phyloP scores from a whole-genome alignment of 2,113 vertebrate species.

The Hipposideros armiger region DNA sequence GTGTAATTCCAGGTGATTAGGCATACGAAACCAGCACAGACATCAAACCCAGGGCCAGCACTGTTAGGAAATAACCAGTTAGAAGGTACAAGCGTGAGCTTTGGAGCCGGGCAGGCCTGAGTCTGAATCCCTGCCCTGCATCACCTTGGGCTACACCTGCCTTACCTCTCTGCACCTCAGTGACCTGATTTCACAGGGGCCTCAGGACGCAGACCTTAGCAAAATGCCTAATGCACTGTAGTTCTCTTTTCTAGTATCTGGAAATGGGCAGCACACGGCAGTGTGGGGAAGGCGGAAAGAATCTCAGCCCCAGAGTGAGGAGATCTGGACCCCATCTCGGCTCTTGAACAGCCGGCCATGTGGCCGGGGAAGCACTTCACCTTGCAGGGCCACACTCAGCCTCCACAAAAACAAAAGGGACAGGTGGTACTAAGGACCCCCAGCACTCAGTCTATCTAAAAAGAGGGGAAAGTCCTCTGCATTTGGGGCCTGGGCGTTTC shows the following conservation, averaged over 20 bases:
- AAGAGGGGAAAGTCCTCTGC: background rate
- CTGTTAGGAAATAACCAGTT: accelerated
- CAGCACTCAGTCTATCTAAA: background rate
- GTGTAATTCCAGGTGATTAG: background rate
- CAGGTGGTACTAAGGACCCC: background rate
- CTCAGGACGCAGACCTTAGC: background rate
- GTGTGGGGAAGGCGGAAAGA: background rate
- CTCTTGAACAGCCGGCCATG: background rate
- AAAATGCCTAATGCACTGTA: background rate
- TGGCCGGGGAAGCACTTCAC: background rate
- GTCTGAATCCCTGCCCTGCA: background rate
- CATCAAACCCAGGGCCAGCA: background rate
- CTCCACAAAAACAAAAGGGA: background rate
- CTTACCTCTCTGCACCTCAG: background rate
- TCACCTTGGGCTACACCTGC: background rate
- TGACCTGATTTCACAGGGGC: background rate
- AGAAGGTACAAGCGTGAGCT: background rate
- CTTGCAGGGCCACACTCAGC: background rate
- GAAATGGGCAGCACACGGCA: accelerated
- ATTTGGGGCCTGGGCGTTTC: background rate
- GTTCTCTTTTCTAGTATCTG: background rate
- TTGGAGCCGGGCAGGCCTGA: background rate
- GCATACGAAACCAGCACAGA: background rate
- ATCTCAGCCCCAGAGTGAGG: background rate
- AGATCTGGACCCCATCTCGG: background rate